Percentiles rank a stretch among this genome's conserved stretches.
phyloP scores from a whole-genome alignment of 2,888 invertebrate species.

The Coremacera marginata region DNA sequence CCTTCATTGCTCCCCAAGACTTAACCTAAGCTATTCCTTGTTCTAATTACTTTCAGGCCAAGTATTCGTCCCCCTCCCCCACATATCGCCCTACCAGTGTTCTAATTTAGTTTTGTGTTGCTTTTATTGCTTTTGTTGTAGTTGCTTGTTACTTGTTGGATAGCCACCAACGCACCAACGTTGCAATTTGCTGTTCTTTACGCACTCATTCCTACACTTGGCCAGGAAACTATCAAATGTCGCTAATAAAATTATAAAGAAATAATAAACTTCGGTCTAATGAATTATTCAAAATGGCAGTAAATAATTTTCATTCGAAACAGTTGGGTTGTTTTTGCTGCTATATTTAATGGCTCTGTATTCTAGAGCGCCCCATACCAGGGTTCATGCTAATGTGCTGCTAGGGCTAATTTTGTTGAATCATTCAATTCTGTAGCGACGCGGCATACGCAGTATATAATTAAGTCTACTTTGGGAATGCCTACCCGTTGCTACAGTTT shows the following conservation, averaged over 20 bases:
- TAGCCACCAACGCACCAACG: too few relatives aligned
- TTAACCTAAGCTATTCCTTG: not conserved
- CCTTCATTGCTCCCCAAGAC: not conserved
- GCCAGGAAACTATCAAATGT: slow-evolving; percentile 48
- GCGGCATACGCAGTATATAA: too few relatives aligned
- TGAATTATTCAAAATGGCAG: slow-evolving; percentile 49
- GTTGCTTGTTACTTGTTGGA: not conserved
- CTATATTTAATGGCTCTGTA: slow-evolving; percentile 26
- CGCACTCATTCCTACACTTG: slow-evolving; percentile 40
- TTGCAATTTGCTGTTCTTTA: slow-evolving; percentile 43
- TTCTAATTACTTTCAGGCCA: slow-evolving; percentile 18
- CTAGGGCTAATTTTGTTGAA: slow-evolving; percentile 46
- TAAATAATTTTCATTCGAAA: not conserved
- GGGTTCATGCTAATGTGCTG: not conserved
- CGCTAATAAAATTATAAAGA: slow-evolving; percentile 57
- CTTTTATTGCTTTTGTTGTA: slow-evolving; percentile 14
- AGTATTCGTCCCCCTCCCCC: not conserved
- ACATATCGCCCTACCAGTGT: not conserved
- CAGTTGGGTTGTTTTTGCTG: not conserved
- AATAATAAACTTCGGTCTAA: slow-evolving; percentile 29
- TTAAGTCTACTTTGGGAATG: too few relatives aligned
- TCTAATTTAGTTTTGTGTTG: slow-evolving; percentile 39
- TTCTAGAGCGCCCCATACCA: not conserved
- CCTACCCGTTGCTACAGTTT: too few relatives aligned
- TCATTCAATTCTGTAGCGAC: slow-evolving; percentile 52